Evolutionary conservation across 2,888 invertebrate species (phyloP).

Genomic region (Biston stratarius): DNA sequence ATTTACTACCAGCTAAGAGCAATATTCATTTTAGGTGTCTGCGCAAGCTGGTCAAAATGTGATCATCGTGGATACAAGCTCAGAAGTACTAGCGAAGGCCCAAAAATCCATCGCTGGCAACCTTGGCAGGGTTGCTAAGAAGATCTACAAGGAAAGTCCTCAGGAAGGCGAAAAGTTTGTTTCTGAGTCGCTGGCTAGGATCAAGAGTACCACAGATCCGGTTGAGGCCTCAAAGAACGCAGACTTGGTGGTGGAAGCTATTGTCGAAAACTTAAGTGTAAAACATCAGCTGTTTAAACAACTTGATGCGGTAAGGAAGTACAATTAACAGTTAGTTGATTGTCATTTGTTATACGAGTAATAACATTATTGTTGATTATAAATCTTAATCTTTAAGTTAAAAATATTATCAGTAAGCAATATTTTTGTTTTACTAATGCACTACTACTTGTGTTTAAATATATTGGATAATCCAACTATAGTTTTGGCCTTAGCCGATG

Average conservation of each 20-base stretch:
- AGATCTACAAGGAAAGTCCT: conserved; percentile 89
- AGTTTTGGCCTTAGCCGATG: too few relatives aligned
- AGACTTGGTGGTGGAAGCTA: conserved; percentile 94
- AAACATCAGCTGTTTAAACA: conserved; percentile 92
- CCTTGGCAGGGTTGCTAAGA: conserved; percentile 92
- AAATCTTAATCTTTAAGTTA: too few relatives aligned
- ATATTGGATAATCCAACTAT: too few relatives aligned
- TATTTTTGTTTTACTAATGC: too few relatives aligned
- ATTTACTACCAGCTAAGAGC: not conserved
- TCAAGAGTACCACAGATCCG: conserved; percentile 88
- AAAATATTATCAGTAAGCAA: too few relatives aligned
- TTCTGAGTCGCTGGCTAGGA: conserved; percentile 83
- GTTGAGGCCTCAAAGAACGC: conserved; percentile 87
- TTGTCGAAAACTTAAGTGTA: conserved; percentile 92
- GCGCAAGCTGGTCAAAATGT: conserved; percentile 94
- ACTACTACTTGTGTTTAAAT: too few relatives aligned
- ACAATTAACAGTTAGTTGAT: not conserved
- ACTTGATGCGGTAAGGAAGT: conserved; percentile 87
- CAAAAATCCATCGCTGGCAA: conserved; percentile 89
- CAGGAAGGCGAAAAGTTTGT: conserved; percentile 89
- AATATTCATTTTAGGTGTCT: conserved; percentile 87
- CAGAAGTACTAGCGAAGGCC: conserved; percentile 90
- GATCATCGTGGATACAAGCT: conserved; percentile 91
- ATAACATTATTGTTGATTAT: too few relatives aligned
- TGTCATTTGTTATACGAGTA: too few relatives aligned